Evolutionary conservation across 2,888 invertebrate species (phyloP).

Genomic region (Ceramica pisi): DNA sequence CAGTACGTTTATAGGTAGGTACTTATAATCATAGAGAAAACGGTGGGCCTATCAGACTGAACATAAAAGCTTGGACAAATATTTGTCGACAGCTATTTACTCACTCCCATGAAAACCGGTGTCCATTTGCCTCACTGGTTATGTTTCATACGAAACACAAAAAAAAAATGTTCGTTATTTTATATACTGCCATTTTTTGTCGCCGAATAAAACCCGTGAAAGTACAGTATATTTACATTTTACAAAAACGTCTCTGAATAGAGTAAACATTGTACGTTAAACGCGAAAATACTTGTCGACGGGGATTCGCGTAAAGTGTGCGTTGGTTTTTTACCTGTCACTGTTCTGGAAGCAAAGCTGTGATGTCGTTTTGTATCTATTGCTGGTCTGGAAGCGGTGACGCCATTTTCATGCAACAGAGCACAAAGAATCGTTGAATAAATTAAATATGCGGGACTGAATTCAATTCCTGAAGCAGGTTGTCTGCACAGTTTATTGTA

Average conservation of each 20-base stretch:
- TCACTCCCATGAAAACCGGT: conserved; percentile 27
- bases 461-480: conserved; percentile 42
- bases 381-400: background rate
- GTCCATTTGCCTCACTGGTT: conserved; percentile 20
- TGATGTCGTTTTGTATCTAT: conserved; percentile 8
- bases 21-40: conserved; percentile 22
- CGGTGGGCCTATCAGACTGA: conserved; percentile 22
- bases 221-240: conserved; percentile 30
- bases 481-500: conserved; percentile 39
- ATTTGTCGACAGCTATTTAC: conserved; percentile 43
- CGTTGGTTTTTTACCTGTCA: conserved; percentile 15
- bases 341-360: background rate
- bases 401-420: conserved; percentile 48
- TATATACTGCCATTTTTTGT: conserved; percentile 21
- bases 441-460: conserved; percentile 39
- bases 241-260: conserved; percentile 32
- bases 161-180: conserved; percentile 13
- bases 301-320: conserved; percentile 7
- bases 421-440: conserved; percentile 56
- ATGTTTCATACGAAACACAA: conserved; percentile 25
- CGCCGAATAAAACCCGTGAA: conserved; percentile 33
- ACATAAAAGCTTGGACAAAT: conserved; percentile 33
- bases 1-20: background rate
- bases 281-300: conserved; percentile 41
- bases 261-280: conserved; percentile 31